These are phyloP conservation scores for Drosophila malerkotliana DNA, from an alignment of 1,140 invertebrate genomes.

Conservation along the genomic window DNA sequence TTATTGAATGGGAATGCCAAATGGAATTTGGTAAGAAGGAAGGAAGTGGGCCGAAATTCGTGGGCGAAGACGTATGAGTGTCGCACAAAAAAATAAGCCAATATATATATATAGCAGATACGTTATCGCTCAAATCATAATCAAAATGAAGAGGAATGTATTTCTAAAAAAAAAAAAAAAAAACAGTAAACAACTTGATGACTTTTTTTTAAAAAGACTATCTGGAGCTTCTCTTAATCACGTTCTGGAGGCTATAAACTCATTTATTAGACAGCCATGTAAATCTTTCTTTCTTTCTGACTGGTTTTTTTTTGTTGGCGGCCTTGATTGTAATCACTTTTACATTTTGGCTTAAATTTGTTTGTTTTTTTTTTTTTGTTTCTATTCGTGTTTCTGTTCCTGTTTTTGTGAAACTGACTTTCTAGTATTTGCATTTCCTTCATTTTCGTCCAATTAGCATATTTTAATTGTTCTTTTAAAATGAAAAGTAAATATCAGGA, in stretches of 20 bases:
- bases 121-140: conserved; percentile 21
- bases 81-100: conserved; percentile 3
- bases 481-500: background rate
- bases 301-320: too few species aligned
- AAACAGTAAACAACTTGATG: background rate
- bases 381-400: too few species aligned
- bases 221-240: background rate
- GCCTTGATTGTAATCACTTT: background rate
- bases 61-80: conserved; percentile 30
- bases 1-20: conserved; percentile 7
- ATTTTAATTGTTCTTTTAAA: background rate
- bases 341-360: background rate
- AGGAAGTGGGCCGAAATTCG: conserved; percentile 1
- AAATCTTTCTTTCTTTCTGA: too few species aligned
- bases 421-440: background rate
- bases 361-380: background rate
- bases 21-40: conserved; percentile 4
- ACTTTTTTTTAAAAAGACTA: background rate
- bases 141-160: background rate
- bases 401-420: too few species aligned
- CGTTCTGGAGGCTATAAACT: background rate
- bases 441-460: background rate
- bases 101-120: conserved; percentile 5
- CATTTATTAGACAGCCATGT: background rate
- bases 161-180: background rate